These are phyloP conservation scores for Turritopsis rubra DNA, from an alignment of 30 jellyfish, hydroid and myxozoan species.

Conservation along the genomic window DNA sequence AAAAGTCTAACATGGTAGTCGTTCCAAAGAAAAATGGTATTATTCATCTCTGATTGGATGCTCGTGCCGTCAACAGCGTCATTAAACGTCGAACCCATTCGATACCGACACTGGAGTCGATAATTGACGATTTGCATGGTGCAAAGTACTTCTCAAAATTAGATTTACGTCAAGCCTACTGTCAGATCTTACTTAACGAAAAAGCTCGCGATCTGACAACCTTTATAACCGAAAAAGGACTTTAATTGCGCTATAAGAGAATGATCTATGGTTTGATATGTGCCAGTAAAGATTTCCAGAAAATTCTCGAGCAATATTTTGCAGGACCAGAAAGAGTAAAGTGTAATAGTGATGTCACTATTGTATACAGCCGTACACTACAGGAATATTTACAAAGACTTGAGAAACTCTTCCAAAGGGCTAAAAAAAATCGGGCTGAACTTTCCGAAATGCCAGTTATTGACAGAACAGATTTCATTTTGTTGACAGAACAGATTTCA, in stretches of 20 bases:
- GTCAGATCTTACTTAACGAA: background rate
- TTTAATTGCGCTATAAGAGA: background rate
- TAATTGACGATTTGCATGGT: conserved; percentile 1
- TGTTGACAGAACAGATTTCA: too few relatives aligned
- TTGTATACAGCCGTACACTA: background rate
- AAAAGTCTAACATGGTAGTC: background rate
- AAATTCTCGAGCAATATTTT: background rate
- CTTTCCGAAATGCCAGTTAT: too few relatives aligned
- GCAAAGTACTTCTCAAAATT: background rate
- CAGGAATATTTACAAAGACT: background rate
- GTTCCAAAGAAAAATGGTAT: background rate
- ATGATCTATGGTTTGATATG: too few relatives aligned
- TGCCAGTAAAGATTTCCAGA: background rate
- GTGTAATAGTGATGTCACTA: background rate
- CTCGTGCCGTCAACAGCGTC: background rate
- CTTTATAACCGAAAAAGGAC: background rate
- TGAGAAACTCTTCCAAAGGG: too few relatives aligned
- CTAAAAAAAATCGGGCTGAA: too few relatives aligned
- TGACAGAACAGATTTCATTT: too few relatives aligned
- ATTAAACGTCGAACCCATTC: background rate
- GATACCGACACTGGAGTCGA: background rate
- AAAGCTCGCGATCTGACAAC: background rate
- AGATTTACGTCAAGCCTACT: background rate
- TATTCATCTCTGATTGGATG: background rate
- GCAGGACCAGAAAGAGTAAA: background rate